phyloP scores from a whole-genome alignment of 2,797 vertebrate species.

The Sebastes taczanowskii region DNA sequence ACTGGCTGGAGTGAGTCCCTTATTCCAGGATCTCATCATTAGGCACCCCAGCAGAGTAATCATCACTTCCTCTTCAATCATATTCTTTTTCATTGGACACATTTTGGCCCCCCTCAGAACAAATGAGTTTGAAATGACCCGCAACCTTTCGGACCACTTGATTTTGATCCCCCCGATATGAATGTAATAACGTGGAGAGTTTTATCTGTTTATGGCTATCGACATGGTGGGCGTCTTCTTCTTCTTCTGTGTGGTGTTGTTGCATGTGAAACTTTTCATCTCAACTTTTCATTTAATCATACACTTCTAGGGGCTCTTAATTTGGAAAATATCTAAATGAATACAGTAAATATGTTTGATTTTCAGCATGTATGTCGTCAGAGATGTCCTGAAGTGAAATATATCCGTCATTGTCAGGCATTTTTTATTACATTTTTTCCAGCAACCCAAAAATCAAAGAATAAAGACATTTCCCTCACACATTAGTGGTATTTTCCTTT shows the following conservation, averaged over 20 bases:
- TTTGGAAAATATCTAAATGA: too few relatives aligned
- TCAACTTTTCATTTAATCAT: too few relatives aligned
- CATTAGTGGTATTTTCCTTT: too few relatives aligned
- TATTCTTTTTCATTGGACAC: conserved; percentile 26
- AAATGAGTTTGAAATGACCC: conserved; percentile 46
- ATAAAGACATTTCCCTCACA: too few relatives aligned
- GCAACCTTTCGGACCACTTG: conserved; percentile 22
- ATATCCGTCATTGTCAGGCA: too few relatives aligned
- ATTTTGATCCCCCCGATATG: conserved; percentile 30
- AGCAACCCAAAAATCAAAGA: too few relatives aligned
- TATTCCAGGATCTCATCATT: conserved; percentile 55
- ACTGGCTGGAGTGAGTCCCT: conserved; percentile 1
- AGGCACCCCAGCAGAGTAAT: conserved; percentile 48
- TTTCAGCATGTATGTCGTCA: too few relatives aligned
- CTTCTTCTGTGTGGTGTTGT: not conserved
- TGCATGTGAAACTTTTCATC: not conserved
- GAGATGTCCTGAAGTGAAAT: too few relatives aligned
- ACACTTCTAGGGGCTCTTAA: too few relatives aligned
- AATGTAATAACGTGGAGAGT: conserved; percentile 5
- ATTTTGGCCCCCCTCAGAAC: not conserved
- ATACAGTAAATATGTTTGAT: too few relatives aligned
- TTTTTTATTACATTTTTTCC: too few relatives aligned
- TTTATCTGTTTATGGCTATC: not conserved
- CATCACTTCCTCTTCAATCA: conserved; percentile 42
- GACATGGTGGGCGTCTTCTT: not conserved